These are phyloP conservation scores for Tragelaphus oryx DNA, from an alignment of 2,797 vertebrate species.

Conservation along the genomic window DNA sequence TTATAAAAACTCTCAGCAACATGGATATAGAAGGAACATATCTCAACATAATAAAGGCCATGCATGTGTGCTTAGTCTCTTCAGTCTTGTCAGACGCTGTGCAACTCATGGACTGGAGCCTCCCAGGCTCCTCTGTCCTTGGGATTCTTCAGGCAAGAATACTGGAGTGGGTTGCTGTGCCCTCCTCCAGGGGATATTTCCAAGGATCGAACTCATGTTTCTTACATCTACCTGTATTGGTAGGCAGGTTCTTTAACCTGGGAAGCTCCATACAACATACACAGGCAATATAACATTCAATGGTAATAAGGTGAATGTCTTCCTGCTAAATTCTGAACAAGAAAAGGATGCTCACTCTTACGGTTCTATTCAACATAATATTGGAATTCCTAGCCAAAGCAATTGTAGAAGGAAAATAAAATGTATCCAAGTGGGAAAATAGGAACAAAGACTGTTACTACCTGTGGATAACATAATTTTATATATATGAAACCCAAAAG, in stretches of 20 bases:
- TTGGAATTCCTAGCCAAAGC: neutral
- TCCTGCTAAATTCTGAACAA: neutral
- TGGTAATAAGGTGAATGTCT: neutral
- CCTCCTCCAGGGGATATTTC: neutral
- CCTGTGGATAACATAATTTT: neutral
- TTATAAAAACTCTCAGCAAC: neutral
- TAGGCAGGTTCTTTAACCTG: neutral
- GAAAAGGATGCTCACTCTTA: neutral
- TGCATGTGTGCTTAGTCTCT: neutral
- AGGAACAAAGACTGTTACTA: neutral
- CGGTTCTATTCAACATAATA: neutral
- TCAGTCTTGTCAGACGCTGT: neutral
- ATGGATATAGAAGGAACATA: neutral
- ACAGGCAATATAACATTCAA: neutral
- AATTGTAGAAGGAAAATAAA: neutral
- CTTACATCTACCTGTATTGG: neutral
- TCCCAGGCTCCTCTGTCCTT: neutral
- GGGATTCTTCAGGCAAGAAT: neutral
- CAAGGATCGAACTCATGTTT: neutral
- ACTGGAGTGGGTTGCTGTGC: neutral
- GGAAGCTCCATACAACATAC: neutral
- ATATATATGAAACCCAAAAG: neutral
- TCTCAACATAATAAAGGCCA: neutral
- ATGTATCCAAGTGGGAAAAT: neutral
- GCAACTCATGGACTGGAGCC: neutral